Base-by-base conservation (phyloP, 2,888 invertebrate genomes). In the Drosophila algonquin region DNA sequence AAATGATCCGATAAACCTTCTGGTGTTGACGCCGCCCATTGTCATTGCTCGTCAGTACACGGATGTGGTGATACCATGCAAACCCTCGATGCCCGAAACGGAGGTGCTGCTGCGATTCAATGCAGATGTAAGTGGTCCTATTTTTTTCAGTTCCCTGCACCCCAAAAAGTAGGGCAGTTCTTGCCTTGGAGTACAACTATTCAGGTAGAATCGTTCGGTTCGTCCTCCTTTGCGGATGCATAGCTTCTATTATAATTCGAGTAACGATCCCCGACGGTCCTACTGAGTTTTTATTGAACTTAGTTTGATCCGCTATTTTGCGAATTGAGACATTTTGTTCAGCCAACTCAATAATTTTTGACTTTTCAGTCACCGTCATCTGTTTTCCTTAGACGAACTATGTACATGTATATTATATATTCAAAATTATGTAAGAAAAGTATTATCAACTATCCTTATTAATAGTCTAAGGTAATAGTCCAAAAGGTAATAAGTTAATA, bases 61-160 rank as follows among this genome's bases (percentile, higher is more conserved):
- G 72, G 88, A 92, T 24, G 91, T 93, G 0, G 83, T 93, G 0
- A 93, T 95, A 76, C 95, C 95, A 24, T 95, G 95, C 82, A 93
- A 94, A 53, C 95, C 95, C 6, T 94, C 95, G 1, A 93, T 94
- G 53, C 95, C 95, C 2, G 91, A 93, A 64, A 92, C 94, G 2
- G 90, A 92, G 18, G 94, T 95, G 1, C 75, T 91, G 48, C 87
- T 94, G 8, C 88, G 81, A n/a, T 87, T 91, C 18, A 92, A 90
- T 63, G 89, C 90, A 40, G 89, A 92, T 89, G 93, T 93, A 89
- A 79, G 85, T 63, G 18, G 16, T n/a, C 10, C 16, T 14, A 3
- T 7, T 54, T 14, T 24, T 0, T 18, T 30, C 10, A 9, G 21
- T 27, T 27, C 10, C 4, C n/a, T 2, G 10, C 35, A 14, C 14